These are phyloP conservation scores for Drosophila siamana DNA, from an alignment of 2,888 invertebrate species.

Conservation along the genomic window DNA sequence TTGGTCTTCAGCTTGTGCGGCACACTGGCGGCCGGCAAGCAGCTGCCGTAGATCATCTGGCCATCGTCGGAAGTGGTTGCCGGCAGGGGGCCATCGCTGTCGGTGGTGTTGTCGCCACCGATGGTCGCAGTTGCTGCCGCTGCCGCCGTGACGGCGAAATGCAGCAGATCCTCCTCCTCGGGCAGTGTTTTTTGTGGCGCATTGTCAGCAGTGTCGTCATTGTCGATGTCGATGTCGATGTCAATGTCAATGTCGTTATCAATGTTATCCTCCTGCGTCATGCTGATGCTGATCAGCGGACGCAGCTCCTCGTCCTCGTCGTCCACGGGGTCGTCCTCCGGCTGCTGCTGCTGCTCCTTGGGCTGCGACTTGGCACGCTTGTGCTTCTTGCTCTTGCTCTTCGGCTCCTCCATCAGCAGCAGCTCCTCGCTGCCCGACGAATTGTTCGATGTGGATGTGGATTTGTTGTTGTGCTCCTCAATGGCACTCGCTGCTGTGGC, in stretches of 20 bases:
- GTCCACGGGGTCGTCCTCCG: too few relatives aligned
- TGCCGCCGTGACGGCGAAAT: slow-evolving; percentile 24
- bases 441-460: slow-evolving; percentile 74
- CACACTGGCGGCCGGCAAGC: background rate
- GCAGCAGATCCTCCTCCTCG: slow-evolving; percentile 43
- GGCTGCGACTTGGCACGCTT: slow-evolving; percentile 71
- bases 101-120: slow-evolving; percentile 64
- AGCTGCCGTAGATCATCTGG: slow-evolving; percentile 33
- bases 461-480: slow-evolving; percentile 52
- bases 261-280: slow-evolving; percentile 59
- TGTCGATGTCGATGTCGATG: too few relatives aligned
- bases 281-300: slow-evolving; percentile 83
- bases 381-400: slow-evolving; percentile 80
- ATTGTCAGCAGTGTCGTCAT: background rate
- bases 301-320: slow-evolving; percentile 80
- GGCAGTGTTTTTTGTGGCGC: slow-evolving; percentile 41
- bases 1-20: slow-evolving; percentile 81
- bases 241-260: background rate
- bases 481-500: background rate
- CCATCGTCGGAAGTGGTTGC: slow-evolving; percentile 82
- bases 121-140: background rate
- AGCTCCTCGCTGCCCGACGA: slow-evolving; percentile 79
- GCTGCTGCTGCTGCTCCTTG: slow-evolving; percentile 48
- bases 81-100: slow-evolving; percentile 82
- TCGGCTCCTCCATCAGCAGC: slow-evolving; percentile 69